phyloP scores from a whole-genome alignment of 2,888 invertebrate species.

The Schizaphis graminum region DNA sequence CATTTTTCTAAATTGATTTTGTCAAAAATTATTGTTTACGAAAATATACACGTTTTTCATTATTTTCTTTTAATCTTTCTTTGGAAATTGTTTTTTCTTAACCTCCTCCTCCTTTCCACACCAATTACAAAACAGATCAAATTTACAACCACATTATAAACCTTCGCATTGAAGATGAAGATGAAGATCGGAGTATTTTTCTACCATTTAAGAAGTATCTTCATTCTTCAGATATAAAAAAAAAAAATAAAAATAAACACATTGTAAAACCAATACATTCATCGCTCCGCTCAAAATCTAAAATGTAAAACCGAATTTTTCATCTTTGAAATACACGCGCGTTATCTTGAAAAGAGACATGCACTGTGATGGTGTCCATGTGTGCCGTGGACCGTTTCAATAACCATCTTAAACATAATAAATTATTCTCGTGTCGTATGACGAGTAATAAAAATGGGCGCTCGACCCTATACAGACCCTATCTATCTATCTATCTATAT shows the following conservation, averaged over 20 bases:
- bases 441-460: constrained; percentile 9
- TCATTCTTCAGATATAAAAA: not conserved
- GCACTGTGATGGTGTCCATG: not conserved
- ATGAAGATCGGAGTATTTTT: not conserved
- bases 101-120: not conserved
- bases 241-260: not conserved
- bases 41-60: not conserved
- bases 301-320: not conserved
- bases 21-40: too few species aligned
- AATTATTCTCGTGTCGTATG: not conserved
- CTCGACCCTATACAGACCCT: not conserved
- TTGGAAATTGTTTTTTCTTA: not conserved
- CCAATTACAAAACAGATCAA: not conserved
- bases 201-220: not conserved
- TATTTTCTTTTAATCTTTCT: not conserved
- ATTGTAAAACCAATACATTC: not conserved
- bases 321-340: not conserved
- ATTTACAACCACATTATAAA: not conserved
- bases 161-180: not conserved
- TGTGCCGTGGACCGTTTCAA: not conserved
- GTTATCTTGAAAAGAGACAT: not conserved
- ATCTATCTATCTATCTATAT: not conserved
- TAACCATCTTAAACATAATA: not conserved
- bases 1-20: too few species aligned
- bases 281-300: not conserved